Percentiles rank a stretch among this genome's conserved stretches.
These are phyloP conservation scores for Teinopalpus imperialis DNA, from an alignment of 2,888 invertebrate species.

Conservation along the genomic window DNA sequence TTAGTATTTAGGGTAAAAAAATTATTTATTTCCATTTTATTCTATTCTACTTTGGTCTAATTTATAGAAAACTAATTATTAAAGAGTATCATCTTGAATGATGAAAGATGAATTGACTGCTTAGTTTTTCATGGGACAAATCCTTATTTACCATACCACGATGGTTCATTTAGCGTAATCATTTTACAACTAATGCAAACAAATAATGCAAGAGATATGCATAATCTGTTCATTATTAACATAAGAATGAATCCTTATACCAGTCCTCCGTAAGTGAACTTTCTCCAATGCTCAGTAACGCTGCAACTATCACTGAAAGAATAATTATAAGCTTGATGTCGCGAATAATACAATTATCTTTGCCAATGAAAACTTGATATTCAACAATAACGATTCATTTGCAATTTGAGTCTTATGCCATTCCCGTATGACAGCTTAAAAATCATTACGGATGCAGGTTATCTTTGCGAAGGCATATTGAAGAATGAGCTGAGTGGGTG, in stretches of 20 bases:
- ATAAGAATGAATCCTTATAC: slow-evolving; percentile 11
- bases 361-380: slow-evolving; percentile 38
- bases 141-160: too few species aligned
- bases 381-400: slow-evolving; percentile 34
- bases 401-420: slow-evolving; percentile 48
- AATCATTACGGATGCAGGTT: slow-evolving; percentile 35
- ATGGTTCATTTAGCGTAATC: too few species aligned
- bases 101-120: too few species aligned
- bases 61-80: too few species aligned
- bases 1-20: too few species aligned
- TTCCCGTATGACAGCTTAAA: slow-evolving; percentile 39
- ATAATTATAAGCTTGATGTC: slow-evolving; percentile 38
- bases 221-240: too few species aligned
- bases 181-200: too few species aligned
- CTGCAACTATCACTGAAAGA: slow-evolving; percentile 19
- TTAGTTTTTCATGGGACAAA: too few species aligned
- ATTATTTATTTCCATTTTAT: too few species aligned
- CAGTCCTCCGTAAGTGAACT: slow-evolving; percentile 10
- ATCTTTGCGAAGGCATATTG: slow-evolving; percentile 40
- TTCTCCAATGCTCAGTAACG: slow-evolving; percentile 9
- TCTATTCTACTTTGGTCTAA: too few species aligned
- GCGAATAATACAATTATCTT: slow-evolving; percentile 49
- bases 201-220: too few species aligned
- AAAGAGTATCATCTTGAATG: too few species aligned
- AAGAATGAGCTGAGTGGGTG: slow-evolving; percentile 64